phyloP scores from a whole-genome alignment of 30 jellyfish, hydroid and myxozoan genomes.

The Turritopsis dohrnii region DNA sequence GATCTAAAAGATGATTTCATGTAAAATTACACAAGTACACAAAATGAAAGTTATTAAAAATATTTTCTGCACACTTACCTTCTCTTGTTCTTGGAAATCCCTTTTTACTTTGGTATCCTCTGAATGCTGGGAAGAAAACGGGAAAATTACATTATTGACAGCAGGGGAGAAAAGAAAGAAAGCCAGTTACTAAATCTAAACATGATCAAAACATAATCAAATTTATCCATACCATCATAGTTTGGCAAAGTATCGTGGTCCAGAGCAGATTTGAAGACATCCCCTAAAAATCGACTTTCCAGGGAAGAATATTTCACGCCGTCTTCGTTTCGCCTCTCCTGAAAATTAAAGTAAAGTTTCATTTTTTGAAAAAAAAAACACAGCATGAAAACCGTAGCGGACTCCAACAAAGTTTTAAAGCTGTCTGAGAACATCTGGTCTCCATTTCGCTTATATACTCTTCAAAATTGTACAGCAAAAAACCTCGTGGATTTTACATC shows the following conservation, averaged over 20 bases:
- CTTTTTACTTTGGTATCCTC: conserved; percentile 42
- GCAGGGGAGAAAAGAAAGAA: no score
- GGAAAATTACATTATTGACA: no score
- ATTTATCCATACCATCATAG: conserved; percentile 26
- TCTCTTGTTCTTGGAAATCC: conserved; percentile 84
- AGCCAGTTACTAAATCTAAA: no score
- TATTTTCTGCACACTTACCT: conserved; percentile 35
- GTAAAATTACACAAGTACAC: neutral
- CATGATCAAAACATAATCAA: neutral
- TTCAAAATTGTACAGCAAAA: neutral
- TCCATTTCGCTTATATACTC: neutral
- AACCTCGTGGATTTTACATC: neutral
- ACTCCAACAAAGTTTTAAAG: neutral
- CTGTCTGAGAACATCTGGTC: neutral
- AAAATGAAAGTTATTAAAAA: neutral
- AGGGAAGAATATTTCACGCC: conserved; percentile 88
- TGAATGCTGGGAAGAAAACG: conserved; percentile 86
- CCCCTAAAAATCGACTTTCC: conserved; percentile 86
- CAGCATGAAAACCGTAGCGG: neutral
- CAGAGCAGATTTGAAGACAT: conserved; percentile 84
- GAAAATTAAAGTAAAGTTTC: conserved; percentile 6
- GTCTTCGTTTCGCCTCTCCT: conserved; percentile 82
- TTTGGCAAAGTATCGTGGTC: conserved; percentile 70
- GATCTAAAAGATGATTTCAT: conserved; percentile 56
- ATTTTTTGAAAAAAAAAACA: neutral